Base-by-base conservation (phyloP, 2,888 invertebrate genomes). In the Alcis repandata region DNA sequence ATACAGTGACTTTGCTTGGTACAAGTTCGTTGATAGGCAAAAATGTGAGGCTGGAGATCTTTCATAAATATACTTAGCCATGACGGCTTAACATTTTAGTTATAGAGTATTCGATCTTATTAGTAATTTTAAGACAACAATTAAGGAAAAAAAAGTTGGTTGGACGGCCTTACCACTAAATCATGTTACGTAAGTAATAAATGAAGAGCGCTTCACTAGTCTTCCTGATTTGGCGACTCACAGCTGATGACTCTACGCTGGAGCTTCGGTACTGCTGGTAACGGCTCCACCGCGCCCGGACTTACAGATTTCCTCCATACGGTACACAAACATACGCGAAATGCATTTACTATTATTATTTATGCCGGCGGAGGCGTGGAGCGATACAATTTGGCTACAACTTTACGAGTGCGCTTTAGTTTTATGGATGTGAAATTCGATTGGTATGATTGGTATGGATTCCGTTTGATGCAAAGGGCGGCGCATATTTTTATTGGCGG, bases 281-380 rank as follows among this genome's bases (percentile, higher is more conserved):
- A 59, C 32, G 13, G 27, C 32, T 64, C 38, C 38, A 63, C 22
- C 49, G 41, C 32, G 45, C 52, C 52, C 58, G 72, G 78, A 78
- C 80, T 83, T 80, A 83, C 84, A 87, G 88, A 88, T 86, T 87
- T 86, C 82, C 80, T 77, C 75, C 71, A 70, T 76, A 78, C 79
- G 63, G 69, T 67, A 67, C 74, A 63, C 76, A 78, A 77, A 80
- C 81, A 84, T 82, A 85, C 78, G 80, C 60, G 79, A 84, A 80
- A 84, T 87, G 86, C 88, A 88, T 89, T 85, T 86, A 85, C 87
- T 86, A 85, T 90, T 90, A 89, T 91, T 90, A 90, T 89, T 87
- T 88, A 88, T 83, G 82, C 70, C 69, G 72, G 74, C 68, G 66
- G 67, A 84, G 84, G 87, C 86, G 88, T 63, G 72, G 87, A 89